Conservation (phyloP, 1,140 invertebrate species). For the Elysia chlorotica region DNA sequence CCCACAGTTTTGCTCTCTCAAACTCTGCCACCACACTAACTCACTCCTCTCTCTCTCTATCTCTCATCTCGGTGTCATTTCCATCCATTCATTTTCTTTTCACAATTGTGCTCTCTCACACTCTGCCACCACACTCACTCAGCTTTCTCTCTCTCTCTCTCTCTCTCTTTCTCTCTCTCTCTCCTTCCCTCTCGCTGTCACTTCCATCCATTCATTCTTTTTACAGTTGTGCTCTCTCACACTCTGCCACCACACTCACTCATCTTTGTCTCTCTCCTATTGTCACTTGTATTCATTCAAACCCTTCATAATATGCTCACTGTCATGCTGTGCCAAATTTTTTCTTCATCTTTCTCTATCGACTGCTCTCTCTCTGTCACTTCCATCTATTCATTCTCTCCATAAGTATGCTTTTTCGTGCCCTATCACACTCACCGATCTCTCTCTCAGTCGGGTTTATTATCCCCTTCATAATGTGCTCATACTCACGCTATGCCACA, state of each 20-base stretch:
- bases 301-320: too few relatives aligned
- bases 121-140: background rate
- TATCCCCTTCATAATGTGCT: too few relatives aligned
- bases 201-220: background rate
- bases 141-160: background rate
- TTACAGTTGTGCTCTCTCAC: background rate
- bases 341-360: too few relatives aligned
- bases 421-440: too few relatives aligned
- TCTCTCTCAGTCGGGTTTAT: too few relatives aligned
- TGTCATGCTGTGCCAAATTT: too few relatives aligned
- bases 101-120: background rate
- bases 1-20: too few relatives aligned
- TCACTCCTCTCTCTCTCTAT: too few relatives aligned
- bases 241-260: background rate
- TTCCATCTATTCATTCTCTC: too few relatives aligned
- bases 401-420: too few relatives aligned
- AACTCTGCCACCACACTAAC: background rate
- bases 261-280: background rate
- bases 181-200: conserved; percentile 1
- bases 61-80: too few relatives aligned
- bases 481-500: too few relatives aligned
- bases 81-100: background rate
- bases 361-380: conserved; percentile 2
- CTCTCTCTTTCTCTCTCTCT: conserved; percentile 4
- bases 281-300: background rate